Base-by-base conservation (phyloP, 2,888 invertebrate species). In the Eupithecia pulchellata region DNA sequence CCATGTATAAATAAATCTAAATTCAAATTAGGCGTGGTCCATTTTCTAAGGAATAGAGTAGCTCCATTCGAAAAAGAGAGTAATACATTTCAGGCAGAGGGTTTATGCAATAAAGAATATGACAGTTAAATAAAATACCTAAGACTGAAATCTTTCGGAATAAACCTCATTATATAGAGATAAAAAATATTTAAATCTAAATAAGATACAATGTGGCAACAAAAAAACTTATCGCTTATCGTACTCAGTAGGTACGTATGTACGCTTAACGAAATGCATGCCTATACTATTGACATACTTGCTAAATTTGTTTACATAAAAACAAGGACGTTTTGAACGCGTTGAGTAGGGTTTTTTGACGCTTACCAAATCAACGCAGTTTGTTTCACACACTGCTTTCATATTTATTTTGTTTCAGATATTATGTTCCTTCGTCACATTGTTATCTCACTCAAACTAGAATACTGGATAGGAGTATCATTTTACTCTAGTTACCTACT, bases 401-500 rank as follows among this genome's bases (percentile, higher is more conserved):
- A 52, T 52, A 52, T 52, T 52, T 57, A 29, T 75, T 77, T 73
- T 42, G 32, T 66, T 66, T 75, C 36, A 66, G n/a, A 25, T 52
- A 58, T 73, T 64, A 27, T 55, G 39, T 68, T 55, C 60, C 42
- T 39, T 34, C 36, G 61, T 52, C 30, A n/a, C 39, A 36, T 30
- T 42, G n/a, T 34, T 39, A 20, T n/a, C 36, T 65, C 66, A 47
- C 55, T 42, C 77, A 79, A 81, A 85, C 81, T 64, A 73, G 60
- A 39, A 39, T 20, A 81, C 81, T 79, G 77, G 81, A 81, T 79
- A 85, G 82, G 66, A 69, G 79, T 85, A 85, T 88, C 85, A 85
- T 78, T 75, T 78, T 76, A 83, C 78, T 81, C 84, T 71, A 84
- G 81, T 86, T 83, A 74, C 86, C 87, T 84, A 89, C 85, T 86